Conservation (phyloP, 2,797 vertebrate genomes). For the Molossus molossus region DNA sequence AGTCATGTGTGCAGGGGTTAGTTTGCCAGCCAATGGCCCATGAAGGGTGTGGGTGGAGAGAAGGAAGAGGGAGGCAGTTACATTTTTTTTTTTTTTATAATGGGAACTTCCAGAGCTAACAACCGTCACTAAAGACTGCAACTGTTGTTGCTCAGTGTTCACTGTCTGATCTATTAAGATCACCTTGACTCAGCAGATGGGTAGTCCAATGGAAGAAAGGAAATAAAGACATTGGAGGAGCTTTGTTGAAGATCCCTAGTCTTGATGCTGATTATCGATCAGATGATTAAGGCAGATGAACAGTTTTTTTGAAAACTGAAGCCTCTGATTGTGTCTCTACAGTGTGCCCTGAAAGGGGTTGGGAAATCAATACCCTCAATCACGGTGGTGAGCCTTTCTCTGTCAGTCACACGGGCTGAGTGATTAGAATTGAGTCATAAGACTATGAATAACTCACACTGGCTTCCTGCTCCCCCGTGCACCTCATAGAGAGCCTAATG, state of each 20-base stretch:
- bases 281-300: conserved; percentile 99
- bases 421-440: conserved; percentile 99
- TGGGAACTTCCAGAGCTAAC: conserved; percentile 83
- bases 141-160: conserved; percentile 90
- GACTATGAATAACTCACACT: conserved; percentile 95
- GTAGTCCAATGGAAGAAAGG: conserved; percentile 90
- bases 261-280: conserved; percentile 97
- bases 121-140: conserved; percentile 88
- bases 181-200: conserved; percentile 97
- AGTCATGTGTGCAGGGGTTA: conserved; percentile 94
- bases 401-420: conserved; percentile 97
- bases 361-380: conserved; percentile 98
- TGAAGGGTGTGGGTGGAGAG: conserved; percentile 90
- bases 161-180: conserved; percentile 92
- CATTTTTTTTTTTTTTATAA: conserved; percentile 10
- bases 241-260: conserved; percentile 93
- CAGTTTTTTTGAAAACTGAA: conserved; percentile 95
- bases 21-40: conserved; percentile 94
- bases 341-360: conserved; percentile 93
- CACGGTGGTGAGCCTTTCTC: conserved; percentile 94
- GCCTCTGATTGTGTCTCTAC: conserved; percentile 95
- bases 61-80: conserved; percentile 76
- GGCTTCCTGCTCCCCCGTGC: conserved; percentile 93
- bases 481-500: conserved; percentile 94
- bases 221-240: conserved; percentile 92